phyloP scores from a whole-genome alignment of 2,888 invertebrate species.

The Hoplodrina ambigua region DNA sequence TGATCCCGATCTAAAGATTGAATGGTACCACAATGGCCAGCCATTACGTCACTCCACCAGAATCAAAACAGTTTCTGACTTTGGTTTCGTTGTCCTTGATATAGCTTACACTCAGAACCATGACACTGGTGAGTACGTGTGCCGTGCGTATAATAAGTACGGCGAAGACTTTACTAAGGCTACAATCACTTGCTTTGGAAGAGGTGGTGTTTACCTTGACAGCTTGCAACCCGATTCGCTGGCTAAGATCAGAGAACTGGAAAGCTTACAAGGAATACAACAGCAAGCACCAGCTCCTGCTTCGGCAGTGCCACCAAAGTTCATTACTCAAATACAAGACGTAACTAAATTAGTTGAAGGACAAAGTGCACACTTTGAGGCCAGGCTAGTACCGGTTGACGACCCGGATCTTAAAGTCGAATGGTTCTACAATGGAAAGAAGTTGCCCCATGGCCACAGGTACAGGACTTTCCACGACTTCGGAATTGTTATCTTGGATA shows the following conservation, averaged over 20 bases:
- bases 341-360: constrained; percentile 97
- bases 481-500: constrained; percentile 98
- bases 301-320: constrained; percentile 96
- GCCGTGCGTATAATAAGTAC: constrained; percentile 97
- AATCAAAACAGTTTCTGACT: constrained; percentile 98
- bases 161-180: constrained; percentile 97
- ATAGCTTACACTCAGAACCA: constrained; percentile 98
- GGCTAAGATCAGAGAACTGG: constrained; percentile 96
- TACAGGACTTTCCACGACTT: constrained; percentile 99
- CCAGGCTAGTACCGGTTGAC: constrained; percentile 97
- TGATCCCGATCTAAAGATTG: constrained; percentile 97
- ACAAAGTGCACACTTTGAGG: constrained; percentile 98
- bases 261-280: constrained; percentile 93
- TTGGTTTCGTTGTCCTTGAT: constrained; percentile 98
- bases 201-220: constrained; percentile 96
- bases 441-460: constrained; percentile 97
- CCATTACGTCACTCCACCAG: constrained; percentile 96
- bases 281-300: constrained; percentile 91
- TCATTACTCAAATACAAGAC: constrained; percentile 96
- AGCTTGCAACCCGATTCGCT: constrained; percentile 97
- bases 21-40: constrained; percentile 99
- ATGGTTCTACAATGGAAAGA: constrained; percentile 98
- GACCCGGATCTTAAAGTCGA: constrained; percentile 98
- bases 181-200: constrained; percentile 95
- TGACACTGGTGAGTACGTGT: constrained; percentile 98